Percentiles rank a stretch among this genome's conserved stretches.
phyloP scores from a whole-genome alignment of 2,797 vertebrate species.

The Yasuhikotakia modesta region DNA sequence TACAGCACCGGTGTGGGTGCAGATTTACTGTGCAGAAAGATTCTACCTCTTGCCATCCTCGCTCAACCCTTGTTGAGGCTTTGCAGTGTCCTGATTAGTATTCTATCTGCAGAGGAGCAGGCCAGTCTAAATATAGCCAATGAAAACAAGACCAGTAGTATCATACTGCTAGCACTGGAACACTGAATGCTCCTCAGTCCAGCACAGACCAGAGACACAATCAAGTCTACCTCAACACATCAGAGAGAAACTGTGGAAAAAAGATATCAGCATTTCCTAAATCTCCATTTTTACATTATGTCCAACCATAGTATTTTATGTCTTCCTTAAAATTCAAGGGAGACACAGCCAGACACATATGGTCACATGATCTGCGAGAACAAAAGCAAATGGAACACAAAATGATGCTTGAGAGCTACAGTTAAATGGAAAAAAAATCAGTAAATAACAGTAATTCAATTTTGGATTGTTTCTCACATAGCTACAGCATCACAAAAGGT shows the following conservation, averaged over 20 bases:
- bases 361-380: neutral
- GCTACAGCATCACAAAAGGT: no score
- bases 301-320: neutral
- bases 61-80: slow-evolving; percentile 60
- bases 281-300: neutral
- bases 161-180: slow-evolving; percentile 47
- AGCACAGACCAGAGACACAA: slow-evolving; percentile 14
- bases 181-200: slow-evolving; percentile 39
- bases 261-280: neutral
- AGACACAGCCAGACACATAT: neutral
- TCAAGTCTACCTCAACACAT: slow-evolving; percentile 2
- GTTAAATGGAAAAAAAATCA: neutral
- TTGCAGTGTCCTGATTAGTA: slow-evolving; percentile 76
- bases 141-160: slow-evolving; percentile 58
- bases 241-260: neutral
- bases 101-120: slow-evolving; percentile 73
- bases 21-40: slow-evolving; percentile 56
- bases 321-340: neutral
- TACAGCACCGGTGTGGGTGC: slow-evolving; percentile 9
- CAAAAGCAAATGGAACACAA: neutral
- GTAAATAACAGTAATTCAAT: no score
- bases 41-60: slow-evolving; percentile 48
- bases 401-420: neutral
- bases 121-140: slow-evolving; percentile 77
- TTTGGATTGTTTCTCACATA: no score